A percentile compares a stretch with the other conserved stretches of the same genome.
These are phyloP conservation scores for Bovichtus variegatus DNA, from an alignment of 2,797 vertebrate genomes.

Conservation along the genomic window DNA sequence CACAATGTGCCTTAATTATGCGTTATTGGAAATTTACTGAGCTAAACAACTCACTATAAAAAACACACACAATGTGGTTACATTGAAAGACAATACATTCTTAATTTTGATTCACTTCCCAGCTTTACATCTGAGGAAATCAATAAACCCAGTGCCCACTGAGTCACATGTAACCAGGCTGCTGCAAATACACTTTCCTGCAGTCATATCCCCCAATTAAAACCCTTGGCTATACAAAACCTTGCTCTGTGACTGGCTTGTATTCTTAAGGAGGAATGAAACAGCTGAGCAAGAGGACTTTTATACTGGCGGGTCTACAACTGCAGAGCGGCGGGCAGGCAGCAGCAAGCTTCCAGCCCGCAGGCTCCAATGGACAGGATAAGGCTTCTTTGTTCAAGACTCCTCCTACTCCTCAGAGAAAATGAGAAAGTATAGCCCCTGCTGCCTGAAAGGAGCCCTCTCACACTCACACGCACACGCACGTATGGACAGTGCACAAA, in stretches of 20 bases:
- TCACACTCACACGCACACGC: slow-evolving; percentile 63
- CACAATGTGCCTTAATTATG: not conserved
- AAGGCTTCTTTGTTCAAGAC: slow-evolving; percentile 93
- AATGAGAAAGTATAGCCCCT: slow-evolving; percentile 90
- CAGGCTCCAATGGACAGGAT: slow-evolving; percentile 88
- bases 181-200: slow-evolving; percentile 4
- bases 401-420: slow-evolving; percentile 89
- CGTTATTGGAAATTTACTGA: not conserved
- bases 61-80: not conserved
- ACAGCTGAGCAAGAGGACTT: slow-evolving; percentile 65
- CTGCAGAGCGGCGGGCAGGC: slow-evolving; percentile 87
- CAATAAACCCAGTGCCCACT: not conserved
- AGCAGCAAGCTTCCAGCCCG: slow-evolving; percentile 86
- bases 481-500: slow-evolving; percentile 9
- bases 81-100: no score
- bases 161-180: slow-evolving; percentile 5
- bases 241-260: slow-evolving; percentile 24
- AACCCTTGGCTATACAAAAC: slow-evolving; percentile 15
- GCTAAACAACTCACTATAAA: not conserved
- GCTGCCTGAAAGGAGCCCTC: slow-evolving; percentile 86
- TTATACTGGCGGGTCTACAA: slow-evolving; percentile 60
- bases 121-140: not conserved
- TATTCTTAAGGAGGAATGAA: slow-evolving; percentile 43
- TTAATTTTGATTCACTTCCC: not conserved
- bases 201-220: slow-evolving; percentile 9